These are phyloP conservation scores for Tachysurus fulvidraco DNA, from an alignment of 2,113 vertebrate genomes.

Conservation along the genomic window DNA sequence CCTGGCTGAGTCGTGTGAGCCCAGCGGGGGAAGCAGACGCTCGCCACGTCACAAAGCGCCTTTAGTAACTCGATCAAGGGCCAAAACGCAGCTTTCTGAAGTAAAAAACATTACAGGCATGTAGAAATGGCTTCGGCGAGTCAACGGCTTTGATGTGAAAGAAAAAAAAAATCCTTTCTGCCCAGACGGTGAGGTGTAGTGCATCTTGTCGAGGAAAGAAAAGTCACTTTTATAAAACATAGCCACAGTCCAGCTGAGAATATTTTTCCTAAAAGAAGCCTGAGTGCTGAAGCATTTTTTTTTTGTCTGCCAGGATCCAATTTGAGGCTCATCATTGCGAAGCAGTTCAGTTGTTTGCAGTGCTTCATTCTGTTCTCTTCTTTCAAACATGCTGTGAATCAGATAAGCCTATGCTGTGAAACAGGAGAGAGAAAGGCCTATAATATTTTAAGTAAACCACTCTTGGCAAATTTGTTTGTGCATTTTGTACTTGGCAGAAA, in stretches of 20 bases:
- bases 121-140: slow-evolving; percentile 68
- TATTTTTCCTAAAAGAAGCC: slow-evolving; percentile 61
- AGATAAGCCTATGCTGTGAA: slow-evolving; percentile 23
- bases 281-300: not conserved
- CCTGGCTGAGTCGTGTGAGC: slow-evolving; percentile 66
- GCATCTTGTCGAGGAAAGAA: slow-evolving; percentile 56
- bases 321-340: slow-evolving; percentile 4
- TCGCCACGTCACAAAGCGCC: slow-evolving; percentile 65
- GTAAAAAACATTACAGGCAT: slow-evolving; percentile 72
- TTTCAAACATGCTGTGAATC: slow-evolving; percentile 7
- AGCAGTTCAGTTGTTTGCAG: slow-evolving; percentile 23
- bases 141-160: slow-evolving; percentile 74
- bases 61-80: slow-evolving; percentile 73
- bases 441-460: not conserved
- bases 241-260: slow-evolving; percentile 71
- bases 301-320: not conserved
- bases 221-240: slow-evolving; percentile 68
- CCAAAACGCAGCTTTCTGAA: slow-evolving; percentile 69
- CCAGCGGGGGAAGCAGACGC: slow-evolving; percentile 62
- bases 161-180: slow-evolving; percentile 54
- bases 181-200: slow-evolving; percentile 59
- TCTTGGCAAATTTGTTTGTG: not conserved
- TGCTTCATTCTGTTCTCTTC: not conserved
- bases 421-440: not conserved
- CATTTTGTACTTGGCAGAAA: not conserved